Evolutionary conservation across 2,113 vertebrate species (phyloP).

Genomic region (Loxodonta africana): DNA sequence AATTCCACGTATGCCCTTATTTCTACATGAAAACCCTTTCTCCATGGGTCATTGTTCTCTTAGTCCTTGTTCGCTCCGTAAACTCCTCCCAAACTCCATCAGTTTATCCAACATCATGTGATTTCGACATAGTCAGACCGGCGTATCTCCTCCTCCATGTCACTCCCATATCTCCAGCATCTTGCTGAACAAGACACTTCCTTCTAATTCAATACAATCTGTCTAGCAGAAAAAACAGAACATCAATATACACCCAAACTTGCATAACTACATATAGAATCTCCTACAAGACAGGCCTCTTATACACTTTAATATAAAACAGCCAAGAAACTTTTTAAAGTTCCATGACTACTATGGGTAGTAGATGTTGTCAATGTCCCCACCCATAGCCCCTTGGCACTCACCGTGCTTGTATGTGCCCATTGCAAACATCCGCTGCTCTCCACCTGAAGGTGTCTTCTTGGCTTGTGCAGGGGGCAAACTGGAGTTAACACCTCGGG

Average conservation of each 20-base stretch:
- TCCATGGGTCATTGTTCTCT: not conserved
- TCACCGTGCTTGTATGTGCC: rapidly evolving
- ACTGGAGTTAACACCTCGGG: no score
- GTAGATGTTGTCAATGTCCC: not conserved
- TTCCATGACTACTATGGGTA: not conserved
- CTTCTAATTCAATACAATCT: not conserved
- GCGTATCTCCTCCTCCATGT: not conserved
- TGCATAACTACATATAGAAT: not conserved
- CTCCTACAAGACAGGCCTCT: no score
- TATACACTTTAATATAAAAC: not conserved
- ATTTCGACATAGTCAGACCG: not conserved
- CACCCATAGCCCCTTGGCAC: not conserved
- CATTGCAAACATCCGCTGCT: no score
- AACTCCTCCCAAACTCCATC: not conserved
- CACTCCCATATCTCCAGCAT: not conserved
- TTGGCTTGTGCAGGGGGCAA: no score
- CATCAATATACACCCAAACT: not conserved
- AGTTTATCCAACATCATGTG: not conserved
- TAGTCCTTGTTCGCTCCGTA: not conserved
- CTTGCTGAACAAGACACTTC: not conserved
- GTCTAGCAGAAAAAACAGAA: not conserved
- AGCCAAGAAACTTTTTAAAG: not conserved
- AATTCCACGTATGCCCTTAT: not conserved
- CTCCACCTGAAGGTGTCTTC: not conserved
- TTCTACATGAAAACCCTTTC: not conserved